phyloP scores from a whole-genome alignment of 2,797 vertebrate species.

The Chaunax sp. region DNA sequence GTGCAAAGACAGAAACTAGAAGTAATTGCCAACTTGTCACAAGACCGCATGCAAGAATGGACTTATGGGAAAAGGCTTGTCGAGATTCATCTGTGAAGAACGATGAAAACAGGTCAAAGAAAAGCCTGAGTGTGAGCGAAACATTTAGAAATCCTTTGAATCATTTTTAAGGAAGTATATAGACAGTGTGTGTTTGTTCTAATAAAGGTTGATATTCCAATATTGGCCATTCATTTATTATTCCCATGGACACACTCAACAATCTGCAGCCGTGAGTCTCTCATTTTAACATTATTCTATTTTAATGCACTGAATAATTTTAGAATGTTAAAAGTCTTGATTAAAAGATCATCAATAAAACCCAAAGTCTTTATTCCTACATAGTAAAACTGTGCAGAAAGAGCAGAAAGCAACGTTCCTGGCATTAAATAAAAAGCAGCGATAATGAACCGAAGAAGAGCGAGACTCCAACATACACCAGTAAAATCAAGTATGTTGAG shows the following conservation, averaged over 20 bases:
- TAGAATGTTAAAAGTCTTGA: background rate
- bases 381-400: background rate
- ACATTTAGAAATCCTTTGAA: background rate
- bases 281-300: background rate
- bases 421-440: background rate
- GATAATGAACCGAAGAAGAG: background rate
- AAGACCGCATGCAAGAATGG: background rate
- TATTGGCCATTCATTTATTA: background rate
- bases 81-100: no score
- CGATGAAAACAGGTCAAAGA: background rate
- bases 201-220: background rate
- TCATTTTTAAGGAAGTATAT: no score
- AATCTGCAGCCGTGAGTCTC: background rate
- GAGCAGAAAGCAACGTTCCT: background rate
- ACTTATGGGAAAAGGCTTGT: background rate
- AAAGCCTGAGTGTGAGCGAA: background rate
- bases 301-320: constrained; percentile 3
- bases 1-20: constrained; percentile 24
- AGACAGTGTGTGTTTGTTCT: background rate
- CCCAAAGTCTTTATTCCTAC: no score
- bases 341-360: background rate
- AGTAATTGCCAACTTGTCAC: constrained; percentile 26
- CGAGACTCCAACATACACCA: background rate
- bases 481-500: background rate
- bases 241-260: background rate